Evolutionary conservation across 2,888 invertebrate species (phyloP).

Genomic region (Achlya flavicornis): DNA sequence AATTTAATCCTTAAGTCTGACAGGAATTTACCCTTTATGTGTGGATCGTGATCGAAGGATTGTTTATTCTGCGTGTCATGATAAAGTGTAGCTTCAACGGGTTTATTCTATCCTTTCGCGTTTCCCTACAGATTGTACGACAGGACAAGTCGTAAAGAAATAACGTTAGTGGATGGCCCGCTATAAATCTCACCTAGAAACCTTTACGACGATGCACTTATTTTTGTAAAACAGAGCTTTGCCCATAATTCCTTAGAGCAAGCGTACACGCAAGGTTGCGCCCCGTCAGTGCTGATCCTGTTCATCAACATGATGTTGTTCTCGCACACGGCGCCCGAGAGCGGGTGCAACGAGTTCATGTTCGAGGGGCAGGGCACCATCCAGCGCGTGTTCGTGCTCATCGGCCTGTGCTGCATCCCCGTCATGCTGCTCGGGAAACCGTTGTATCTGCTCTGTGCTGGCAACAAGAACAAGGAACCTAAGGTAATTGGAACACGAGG

Average conservation of each 20-base stretch:
- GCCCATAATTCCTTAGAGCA: constrained; percentile 43
- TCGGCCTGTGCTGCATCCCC: constrained; percentile 94
- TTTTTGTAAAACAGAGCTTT: neutral
- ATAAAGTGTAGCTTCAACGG: too few species aligned
- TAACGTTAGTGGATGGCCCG: too few species aligned
- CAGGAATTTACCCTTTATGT: too few species aligned
- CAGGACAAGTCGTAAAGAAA: too few species aligned
- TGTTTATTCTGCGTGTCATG: too few species aligned
- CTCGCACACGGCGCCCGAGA: constrained; percentile 81
- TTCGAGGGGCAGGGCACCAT: constrained; percentile 87
- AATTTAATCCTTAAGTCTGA: too few species aligned
- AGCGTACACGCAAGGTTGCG: constrained; percentile 85
- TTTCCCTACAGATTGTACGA: too few species aligned
- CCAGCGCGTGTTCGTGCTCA: constrained; percentile 90
- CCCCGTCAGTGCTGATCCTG: constrained; percentile 97
- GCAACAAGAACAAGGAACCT: constrained; percentile 59
- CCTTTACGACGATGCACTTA: too few species aligned
- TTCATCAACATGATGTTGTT: constrained; percentile 99
- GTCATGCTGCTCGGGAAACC: constrained; percentile 98
- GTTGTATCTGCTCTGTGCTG: constrained; percentile 85
- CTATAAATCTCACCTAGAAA: too few species aligned
- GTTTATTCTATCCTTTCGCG: too few species aligned
- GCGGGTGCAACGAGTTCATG: constrained; percentile 86
- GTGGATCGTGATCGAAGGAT: too few species aligned
- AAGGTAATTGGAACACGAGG: constrained; percentile 49